Evolutionary conservation across 2,888 invertebrate species (phyloP), one percentile per base, ranked within the genome.

Genomic region (Colletes collaris): DNA sequence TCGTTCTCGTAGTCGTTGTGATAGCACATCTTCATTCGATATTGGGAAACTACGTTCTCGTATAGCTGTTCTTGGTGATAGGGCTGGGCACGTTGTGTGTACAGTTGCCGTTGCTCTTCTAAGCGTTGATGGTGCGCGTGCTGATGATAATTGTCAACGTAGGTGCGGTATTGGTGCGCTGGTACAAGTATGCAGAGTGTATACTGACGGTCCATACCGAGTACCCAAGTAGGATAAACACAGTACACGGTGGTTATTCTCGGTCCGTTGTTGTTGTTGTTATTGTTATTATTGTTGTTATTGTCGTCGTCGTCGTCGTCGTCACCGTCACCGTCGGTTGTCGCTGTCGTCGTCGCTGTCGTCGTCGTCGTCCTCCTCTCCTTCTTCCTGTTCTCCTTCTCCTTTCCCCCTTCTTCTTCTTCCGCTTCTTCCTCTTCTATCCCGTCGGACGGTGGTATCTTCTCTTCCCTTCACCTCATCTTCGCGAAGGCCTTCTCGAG

Each of bases 151-250:
- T 84, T 88, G 84, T 93, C 91, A 68, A 91, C 87, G 87, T 92
- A 92, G 71, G 87, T 90, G 84, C 91, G 92, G 85, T 93, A 93
- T 87, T 92, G 92, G 82, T 93, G 92, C 85, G 92, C 92, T 88
- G 93, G 93, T 89, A 93, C 92, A 84, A 93, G 92, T 89, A 93
- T 92, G 86, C 93, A 93, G 83, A 93, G 89, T 75, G 93, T 92
- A 89, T 92, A 93, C 92, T 93, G 93, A 86, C 92, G 93, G 91
- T 93, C 93, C 93, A 93, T 93, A 89, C 92, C 92, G 90, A 85
- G 84, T 87, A 86, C 79, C 85, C 88, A 62, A 16, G 74, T 82
- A 84, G 67, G 86, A 83, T 81, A 86, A 73, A 74, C 79, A 79
- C 81, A 80, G 63, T 83, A 79, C 78, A 76, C 68, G 70, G 66